phyloP scores from a whole-genome alignment of 2,797 vertebrate genomes.

The Cryptoblepharus egeriae region DNA sequence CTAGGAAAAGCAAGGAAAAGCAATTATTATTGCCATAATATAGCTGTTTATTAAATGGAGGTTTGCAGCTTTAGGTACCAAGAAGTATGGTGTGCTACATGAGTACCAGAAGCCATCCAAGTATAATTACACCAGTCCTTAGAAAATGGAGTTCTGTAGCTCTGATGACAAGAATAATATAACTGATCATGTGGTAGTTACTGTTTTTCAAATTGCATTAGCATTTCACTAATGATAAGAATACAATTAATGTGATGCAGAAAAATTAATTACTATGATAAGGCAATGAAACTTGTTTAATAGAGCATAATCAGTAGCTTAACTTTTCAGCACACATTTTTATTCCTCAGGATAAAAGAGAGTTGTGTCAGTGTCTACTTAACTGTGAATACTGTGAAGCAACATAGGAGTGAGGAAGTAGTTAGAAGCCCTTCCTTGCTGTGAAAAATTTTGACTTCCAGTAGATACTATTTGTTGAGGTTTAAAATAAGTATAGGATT shows the following conservation, averaged over 20 bases:
- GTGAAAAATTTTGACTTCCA: neutral
- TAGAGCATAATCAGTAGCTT: slow-evolving; percentile 41
- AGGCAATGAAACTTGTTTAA: slow-evolving; percentile 52
- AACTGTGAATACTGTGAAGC: slow-evolving; percentile 29
- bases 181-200: slow-evolving; percentile 43
- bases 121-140: neutral
- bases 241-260: slow-evolving; percentile 56
- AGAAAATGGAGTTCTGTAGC: slow-evolving; percentile 29
- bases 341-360: slow-evolving; percentile 39
- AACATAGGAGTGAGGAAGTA: slow-evolving; percentile 21
- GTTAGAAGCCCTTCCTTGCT: neutral
- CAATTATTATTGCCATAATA: neutral
- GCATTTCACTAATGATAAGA: slow-evolving; percentile 49
- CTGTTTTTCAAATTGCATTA: slow-evolving; percentile 59
- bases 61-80: neutral
- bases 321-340: slow-evolving; percentile 36
- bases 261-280: slow-evolving; percentile 66
- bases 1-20: neutral
- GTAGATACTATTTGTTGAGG: neutral
- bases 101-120: neutral
- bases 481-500: neutral
- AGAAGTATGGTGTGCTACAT: neutral
- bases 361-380: slow-evolving; percentile 19
- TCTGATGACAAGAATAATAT: slow-evolving; percentile 45
- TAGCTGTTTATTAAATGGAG: neutral